phyloP scores from a whole-genome alignment of 2,797 vertebrate genomes.

The Epinephelus awoara region DNA sequence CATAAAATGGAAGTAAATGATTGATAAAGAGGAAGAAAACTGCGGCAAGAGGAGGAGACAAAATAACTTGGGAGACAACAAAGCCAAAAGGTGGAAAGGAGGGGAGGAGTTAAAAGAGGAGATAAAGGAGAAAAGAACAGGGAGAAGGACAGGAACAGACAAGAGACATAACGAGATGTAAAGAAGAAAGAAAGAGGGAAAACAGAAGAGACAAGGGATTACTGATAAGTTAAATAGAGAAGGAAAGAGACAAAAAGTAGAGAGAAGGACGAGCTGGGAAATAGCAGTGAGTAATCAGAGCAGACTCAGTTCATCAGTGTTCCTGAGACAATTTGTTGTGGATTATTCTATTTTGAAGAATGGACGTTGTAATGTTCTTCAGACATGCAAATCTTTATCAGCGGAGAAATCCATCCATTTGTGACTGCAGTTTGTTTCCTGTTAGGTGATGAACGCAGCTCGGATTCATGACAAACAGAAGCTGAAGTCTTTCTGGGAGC shows the following conservation, averaged over 20 bases:
- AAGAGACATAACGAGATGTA: neutral
- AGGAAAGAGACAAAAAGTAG: neutral
- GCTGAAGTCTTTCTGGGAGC: conserved; percentile 82
- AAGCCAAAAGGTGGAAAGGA: conserved; percentile 6
- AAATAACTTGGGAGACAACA: neutral
- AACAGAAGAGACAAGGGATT: neutral
- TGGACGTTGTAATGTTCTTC: neutral
- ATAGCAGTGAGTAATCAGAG: conserved; percentile 34
- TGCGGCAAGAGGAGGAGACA: neutral
- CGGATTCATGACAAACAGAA: conserved; percentile 81
- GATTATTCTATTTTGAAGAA: neutral
- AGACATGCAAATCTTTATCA: neutral
- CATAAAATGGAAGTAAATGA: neutral
- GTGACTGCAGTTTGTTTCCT: neutral
- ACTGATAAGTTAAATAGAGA: neutral
- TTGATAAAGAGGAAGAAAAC: neutral
- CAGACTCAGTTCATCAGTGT: neutral
- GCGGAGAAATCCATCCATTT: neutral
- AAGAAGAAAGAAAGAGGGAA: neutral
- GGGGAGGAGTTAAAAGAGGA: conserved; percentile 41
- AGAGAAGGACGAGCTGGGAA: neutral
- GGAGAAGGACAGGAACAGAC: neutral
- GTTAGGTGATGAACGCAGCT: conserved; percentile 78
- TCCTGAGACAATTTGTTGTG: neutral
- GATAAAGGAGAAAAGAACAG: conserved; percentile 20